Conservation (phyloP, 2,113 vertebrate genomes). For the Aviceda subcristata region DNA sequence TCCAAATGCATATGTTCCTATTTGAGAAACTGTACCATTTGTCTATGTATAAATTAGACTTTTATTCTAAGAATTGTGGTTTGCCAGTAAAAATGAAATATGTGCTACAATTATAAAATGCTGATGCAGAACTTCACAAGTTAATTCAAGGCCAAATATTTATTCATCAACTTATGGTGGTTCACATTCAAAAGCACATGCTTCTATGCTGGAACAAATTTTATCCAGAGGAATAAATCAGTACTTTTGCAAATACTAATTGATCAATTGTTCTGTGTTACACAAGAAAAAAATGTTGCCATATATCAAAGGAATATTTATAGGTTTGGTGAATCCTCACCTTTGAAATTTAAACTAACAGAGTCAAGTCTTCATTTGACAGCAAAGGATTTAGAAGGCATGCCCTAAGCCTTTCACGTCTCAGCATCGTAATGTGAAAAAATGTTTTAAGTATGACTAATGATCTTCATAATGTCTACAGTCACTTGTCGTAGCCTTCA, state of each 20-base stretch:
- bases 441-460: background rate
- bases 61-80: background rate
- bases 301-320: background rate
- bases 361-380: background rate
- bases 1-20: background rate
- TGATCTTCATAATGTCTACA: background rate
- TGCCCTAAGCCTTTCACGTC: background rate
- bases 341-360: background rate
- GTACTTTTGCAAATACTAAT: background rate
- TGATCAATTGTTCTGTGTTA: background rate
- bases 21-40: background rate
- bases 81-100: constrained; percentile 26
- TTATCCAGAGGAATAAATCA: background rate
- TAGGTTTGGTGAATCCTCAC: background rate
- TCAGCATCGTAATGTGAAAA: background rate
- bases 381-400: background rate
- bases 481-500: background rate
- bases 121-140: background rate
- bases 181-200: background rate
- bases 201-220: background rate
- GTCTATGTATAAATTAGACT: background rate
- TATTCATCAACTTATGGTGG: background rate
- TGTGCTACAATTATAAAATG: background rate
- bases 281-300: background rate
- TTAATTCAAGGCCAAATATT: background rate